Evolutionary conservation across 2,797 vertebrate genomes (phyloP), one percentile per base, ranked within the genome.

Genomic region (Pangasius macronema): DNA sequence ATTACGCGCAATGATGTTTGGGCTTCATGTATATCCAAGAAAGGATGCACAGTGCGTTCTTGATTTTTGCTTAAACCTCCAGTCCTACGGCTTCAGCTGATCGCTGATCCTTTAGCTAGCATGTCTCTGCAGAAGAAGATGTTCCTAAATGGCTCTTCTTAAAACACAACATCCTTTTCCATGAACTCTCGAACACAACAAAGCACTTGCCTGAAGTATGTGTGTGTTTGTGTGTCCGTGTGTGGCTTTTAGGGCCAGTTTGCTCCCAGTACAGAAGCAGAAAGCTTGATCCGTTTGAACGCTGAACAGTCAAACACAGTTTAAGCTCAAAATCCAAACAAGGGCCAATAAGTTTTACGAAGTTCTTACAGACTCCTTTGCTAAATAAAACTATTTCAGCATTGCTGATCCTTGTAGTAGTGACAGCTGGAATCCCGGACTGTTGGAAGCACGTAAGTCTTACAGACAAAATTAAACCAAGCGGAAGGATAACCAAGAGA

Each of bases 1-100:
- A 93, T 93, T 94, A 92, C 36, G 24, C 42, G 55, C 85, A 61
- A 51, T 59, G 39, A 82, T 49, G 81, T 83, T 67, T 67, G 7
- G 9, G 30, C 76, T 80, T 39, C 51, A 24, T 57, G 18, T 36
- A 36, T 24, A 57, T 65, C 59, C 42, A 82, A 30, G 24, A 57
- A 57, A 79, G 9, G 30, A 36, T 36, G 11, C 11, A 10, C 14
- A 33, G 39, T 13, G 30, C 24, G 59, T 27, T 20, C 22, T 61
- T 42, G 36, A 7, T n/a, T 63, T 82, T 63, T n/a, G 3, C 0
- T 59, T 81, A n/a, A 63, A 5, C 0, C 24, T 63, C 39, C 57
- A 63, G 53, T 42, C 20, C 33, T 80, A 24, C 7, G 22, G 77
- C 27, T 59, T 39, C 33, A 72, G 42, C 18, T 22, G 27, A 72